Percentiles rank a stretch among this genome's conserved stretches.
These are phyloP conservation scores for Smutsia gigantea DNA, from an alignment of 2,797 vertebrate genomes.

Conservation along the genomic window DNA sequence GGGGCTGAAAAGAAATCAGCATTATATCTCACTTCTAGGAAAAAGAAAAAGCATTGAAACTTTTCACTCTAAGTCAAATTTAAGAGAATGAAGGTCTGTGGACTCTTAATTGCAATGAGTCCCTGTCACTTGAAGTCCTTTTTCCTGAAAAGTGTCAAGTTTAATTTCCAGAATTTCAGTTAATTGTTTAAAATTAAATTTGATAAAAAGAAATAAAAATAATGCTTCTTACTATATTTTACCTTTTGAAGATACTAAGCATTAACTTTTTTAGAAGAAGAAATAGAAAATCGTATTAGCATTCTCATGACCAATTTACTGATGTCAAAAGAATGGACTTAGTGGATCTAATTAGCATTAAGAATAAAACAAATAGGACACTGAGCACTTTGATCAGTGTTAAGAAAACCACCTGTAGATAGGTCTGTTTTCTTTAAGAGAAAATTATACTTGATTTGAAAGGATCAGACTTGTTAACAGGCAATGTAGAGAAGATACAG, in stretches of 20 bases:
- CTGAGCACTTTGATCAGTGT: background rate
- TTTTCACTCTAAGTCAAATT: slow-evolving; percentile 37
- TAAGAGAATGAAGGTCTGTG: background rate
- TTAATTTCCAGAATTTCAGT: slow-evolving; percentile 67
- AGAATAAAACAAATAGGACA: slow-evolving; percentile 30
- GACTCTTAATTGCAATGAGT: background rate
- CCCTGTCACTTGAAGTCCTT: slow-evolving; percentile 42
- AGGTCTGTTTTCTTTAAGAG: background rate
- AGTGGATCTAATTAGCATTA: slow-evolving; percentile 32
- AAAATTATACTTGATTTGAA: background rate
- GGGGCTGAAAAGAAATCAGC: background rate
- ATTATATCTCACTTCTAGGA: background rate
- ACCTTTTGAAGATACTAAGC: slow-evolving; percentile 39
- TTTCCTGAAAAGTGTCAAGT: slow-evolving; percentile 53
- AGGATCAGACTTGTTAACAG: background rate
- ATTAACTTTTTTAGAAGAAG: slow-evolving; percentile 45
- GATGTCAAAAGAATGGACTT: background rate
- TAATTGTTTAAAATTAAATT: slow-evolving; percentile 59
- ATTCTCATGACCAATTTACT: background rate
- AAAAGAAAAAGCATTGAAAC: background rate
- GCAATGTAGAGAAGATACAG: background rate
- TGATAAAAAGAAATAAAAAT: slow-evolving; percentile 59
- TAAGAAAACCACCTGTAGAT: background rate
- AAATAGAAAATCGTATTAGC: slow-evolving; percentile 8
- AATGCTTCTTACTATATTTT: slow-evolving; percentile 37